Evolutionary conservation across 2,113 vertebrate genomes (phyloP).

Genomic region (Cyanistes caeruleus): DNA sequence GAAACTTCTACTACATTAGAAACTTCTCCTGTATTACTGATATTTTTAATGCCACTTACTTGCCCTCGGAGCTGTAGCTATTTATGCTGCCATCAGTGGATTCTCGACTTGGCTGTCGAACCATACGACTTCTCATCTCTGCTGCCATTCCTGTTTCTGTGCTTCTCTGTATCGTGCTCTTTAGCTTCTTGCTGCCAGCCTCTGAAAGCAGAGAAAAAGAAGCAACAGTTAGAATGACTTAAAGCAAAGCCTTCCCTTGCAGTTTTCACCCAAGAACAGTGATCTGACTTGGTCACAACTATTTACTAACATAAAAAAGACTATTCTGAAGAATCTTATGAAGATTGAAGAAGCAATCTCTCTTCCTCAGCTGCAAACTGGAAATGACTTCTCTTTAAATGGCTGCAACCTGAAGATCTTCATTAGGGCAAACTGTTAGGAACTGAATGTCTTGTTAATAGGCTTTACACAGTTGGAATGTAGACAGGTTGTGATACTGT

Average conservation of each 20-base stretch:
- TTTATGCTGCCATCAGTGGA: constrained; percentile 98
- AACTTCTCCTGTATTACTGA: not conserved
- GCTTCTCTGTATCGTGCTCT: constrained; percentile 94
- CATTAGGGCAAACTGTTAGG: not conserved
- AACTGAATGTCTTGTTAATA: not conserved
- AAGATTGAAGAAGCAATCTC: not conserved
- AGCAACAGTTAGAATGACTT: not conserved
- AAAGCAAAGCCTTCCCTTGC: not conserved
- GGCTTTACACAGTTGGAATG: not conserved
- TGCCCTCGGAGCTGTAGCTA: constrained; percentile 96
- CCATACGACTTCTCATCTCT: constrained; percentile 92
- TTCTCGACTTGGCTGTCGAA: constrained; percentile 93
- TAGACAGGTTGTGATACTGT: not conserved
- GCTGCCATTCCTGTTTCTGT: constrained; percentile 97
- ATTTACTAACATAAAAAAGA: not conserved
- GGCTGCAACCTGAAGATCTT: not conserved
- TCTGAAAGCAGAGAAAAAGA: constrained; percentile 75
- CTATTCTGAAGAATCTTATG: not conserved
- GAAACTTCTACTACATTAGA: not conserved
- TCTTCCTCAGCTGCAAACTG: not conserved
- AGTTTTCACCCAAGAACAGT: not conserved
- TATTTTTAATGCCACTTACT: constrained; percentile 81
- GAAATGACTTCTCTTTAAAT: not conserved
- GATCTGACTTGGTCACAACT: not conserved
- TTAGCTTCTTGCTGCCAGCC: constrained; percentile 91